These are phyloP conservation scores for Hypotaenidia okinawae DNA, from an alignment of 2,797 vertebrate genomes.

Conservation along the genomic window DNA sequence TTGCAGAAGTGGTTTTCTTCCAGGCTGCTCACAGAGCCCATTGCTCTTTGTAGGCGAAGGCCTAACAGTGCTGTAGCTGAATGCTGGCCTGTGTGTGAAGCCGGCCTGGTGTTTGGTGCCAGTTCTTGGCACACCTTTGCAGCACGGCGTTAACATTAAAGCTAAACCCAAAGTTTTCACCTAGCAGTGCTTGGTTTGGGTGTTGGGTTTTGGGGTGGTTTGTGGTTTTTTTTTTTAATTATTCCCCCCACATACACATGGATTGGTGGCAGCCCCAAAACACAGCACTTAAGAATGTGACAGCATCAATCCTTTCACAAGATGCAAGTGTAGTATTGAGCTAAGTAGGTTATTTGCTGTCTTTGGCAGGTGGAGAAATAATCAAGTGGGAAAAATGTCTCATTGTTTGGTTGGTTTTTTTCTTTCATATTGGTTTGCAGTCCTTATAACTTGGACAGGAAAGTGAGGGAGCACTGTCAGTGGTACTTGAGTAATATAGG, in stretches of 20 bases:
- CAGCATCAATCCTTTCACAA: neutral
- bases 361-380: neutral
- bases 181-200: neutral
- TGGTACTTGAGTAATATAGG: neutral
- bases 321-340: neutral
- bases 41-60: neutral
- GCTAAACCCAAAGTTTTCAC: neutral
- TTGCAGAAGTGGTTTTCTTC: neutral
- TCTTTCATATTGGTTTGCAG: neutral
- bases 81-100: neutral
- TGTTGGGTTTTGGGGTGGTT: no score
- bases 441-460: neutral
- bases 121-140: neutral
- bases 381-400: neutral
- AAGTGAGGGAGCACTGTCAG: neutral
- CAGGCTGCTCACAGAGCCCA: rapidly evolving
- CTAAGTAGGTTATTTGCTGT: neutral
- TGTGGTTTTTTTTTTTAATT: neutral
- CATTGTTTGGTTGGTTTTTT: neutral
- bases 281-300: neutral
- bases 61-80: neutral
- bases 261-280: neutral
- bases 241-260: neutral
- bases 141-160: neutral
- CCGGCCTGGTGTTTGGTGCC: neutral